These are phyloP conservation scores for Cichladusa arquata DNA, from an alignment of 2,113 vertebrate species.

Conservation along the genomic window DNA sequence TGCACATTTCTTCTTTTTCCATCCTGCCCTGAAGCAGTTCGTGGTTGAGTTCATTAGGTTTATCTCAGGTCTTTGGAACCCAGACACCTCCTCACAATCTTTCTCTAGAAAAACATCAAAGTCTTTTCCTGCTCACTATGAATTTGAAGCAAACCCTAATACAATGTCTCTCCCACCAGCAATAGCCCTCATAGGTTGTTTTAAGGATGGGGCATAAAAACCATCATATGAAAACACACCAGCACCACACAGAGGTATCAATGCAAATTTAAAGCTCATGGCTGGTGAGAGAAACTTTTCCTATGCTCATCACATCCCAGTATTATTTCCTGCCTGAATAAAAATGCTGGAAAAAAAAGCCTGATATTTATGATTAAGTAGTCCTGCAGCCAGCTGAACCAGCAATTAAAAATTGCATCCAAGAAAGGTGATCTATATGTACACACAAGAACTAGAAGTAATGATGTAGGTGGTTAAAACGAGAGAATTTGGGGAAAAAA, in stretches of 20 bases:
- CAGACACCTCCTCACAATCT: background rate
- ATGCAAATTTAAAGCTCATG: background rate
- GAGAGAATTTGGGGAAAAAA: background rate
- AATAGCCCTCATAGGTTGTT: background rate
- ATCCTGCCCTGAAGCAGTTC: background rate
- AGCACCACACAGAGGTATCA: background rate
- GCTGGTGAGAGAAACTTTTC: background rate
- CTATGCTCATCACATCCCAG: background rate
- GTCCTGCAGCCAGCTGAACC: background rate
- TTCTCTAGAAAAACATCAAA: background rate
- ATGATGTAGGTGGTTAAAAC: background rate
- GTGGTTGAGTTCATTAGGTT: background rate
- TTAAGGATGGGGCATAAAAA: background rate
- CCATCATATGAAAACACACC: background rate
- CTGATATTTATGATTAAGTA: background rate
- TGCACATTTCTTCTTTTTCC: background rate
- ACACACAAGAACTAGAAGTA: background rate
- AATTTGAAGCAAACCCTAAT: background rate
- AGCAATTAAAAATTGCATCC: background rate
- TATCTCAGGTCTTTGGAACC: conserved; percentile 19
- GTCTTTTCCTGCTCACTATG: background rate
- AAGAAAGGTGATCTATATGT: background rate
- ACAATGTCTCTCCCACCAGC: background rate
- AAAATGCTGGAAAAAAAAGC: background rate
- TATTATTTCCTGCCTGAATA: background rate